Conservation (phyloP, 1,140 invertebrate species). For the Bombus polaris region DNA sequence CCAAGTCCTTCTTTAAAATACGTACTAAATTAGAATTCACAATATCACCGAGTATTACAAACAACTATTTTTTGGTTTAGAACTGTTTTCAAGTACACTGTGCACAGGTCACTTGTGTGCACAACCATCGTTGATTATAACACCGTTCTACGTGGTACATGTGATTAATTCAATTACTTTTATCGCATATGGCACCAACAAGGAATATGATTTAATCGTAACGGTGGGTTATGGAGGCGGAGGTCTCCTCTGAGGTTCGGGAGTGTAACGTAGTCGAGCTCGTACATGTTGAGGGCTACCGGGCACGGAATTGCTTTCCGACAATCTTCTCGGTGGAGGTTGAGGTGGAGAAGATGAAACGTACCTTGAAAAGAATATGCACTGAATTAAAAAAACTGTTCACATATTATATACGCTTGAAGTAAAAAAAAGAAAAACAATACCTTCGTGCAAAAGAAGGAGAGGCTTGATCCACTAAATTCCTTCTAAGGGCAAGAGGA, state of each 20-base stretch:
- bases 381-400: neutral
- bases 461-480: slow-evolving; percentile 83
- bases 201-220: slow-evolving; percentile 64
- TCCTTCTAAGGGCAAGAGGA: slow-evolving; percentile 85
- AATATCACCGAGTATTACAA: slow-evolving; percentile 63
- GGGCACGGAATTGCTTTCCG: slow-evolving; percentile 87
- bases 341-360: slow-evolving; percentile 87
- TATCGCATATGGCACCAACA: slow-evolving; percentile 76
- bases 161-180: slow-evolving; percentile 57
- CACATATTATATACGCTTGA: neutral
- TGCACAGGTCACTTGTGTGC: slow-evolving; percentile 48
- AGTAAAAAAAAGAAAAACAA: neutral
- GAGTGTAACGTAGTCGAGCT: slow-evolving; percentile 87
- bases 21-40: slow-evolving; percentile 42
- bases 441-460: slow-evolving; percentile 86
- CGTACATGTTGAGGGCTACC: slow-evolving; percentile 87
- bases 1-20: slow-evolving; percentile 39
- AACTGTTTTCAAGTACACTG: slow-evolving; percentile 49
- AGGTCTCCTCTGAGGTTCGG: slow-evolving; percentile 87
- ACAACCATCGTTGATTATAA: slow-evolving; percentile 47
- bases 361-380: slow-evolving; percentile 80
- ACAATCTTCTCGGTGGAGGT: slow-evolving; percentile 84
- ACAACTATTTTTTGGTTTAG: slow-evolving; percentile 56
- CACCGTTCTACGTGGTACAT: slow-evolving; percentile 56
- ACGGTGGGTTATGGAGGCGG: slow-evolving; percentile 83